These are phyloP conservation scores for Channallabes apus DNA, from an alignment of 2,797 vertebrate genomes.

Conservation along the genomic window DNA sequence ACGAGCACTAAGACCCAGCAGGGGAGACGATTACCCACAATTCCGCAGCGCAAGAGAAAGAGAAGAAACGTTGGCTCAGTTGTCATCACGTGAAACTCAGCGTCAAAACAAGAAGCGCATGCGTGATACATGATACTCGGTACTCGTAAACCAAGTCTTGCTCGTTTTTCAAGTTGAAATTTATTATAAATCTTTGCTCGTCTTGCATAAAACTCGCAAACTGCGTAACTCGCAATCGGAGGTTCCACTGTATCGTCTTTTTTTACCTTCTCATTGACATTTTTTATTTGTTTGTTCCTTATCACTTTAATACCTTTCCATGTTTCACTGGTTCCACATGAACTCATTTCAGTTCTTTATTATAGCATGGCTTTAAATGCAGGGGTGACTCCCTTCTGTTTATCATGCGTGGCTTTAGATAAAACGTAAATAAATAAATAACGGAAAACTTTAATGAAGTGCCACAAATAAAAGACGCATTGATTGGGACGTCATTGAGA, in stretches of 20 bases:
- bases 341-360: neutral
- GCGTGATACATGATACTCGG: too few species aligned
- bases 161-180: too few species aligned
- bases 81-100: too few species aligned
- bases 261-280: neutral
- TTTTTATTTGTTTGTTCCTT: neutral
- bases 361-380: neutral
- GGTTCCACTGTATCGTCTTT: neutral
- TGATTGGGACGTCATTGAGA: neutral
- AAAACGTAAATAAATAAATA: neutral
- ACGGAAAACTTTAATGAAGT: neutral
- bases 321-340: neutral
- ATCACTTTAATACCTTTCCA: constrained; percentile 14
- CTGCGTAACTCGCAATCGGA: too few species aligned
- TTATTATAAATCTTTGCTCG: too few species aligned
- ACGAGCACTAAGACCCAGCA: too few species aligned
- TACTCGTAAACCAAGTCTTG: too few species aligned
- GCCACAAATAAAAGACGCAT: neutral
- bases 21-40: too few species aligned
- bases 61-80: too few species aligned
- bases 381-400: neutral
- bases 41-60: too few species aligned
- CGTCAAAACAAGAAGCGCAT: too few species aligned
- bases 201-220: too few species aligned
- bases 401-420: neutral